Evolutionary conservation across 2,113 vertebrate species (phyloP), one percentile per base, ranked within the genome.

Genomic region (Hemibagrus wyckioides): DNA sequence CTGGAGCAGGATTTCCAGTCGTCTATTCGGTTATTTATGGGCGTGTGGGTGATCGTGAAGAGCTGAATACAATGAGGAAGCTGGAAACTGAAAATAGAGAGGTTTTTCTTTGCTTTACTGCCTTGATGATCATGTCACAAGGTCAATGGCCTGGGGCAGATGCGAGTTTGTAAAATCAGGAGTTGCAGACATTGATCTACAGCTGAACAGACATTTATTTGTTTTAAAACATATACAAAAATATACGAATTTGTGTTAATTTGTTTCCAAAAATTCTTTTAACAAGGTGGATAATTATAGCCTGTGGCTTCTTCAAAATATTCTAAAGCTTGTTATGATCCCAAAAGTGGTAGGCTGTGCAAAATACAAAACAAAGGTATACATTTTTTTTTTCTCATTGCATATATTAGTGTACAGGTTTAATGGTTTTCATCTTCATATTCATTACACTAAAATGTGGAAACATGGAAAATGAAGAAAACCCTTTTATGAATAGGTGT

Each of bases 1-100:
- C 28, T 30, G 48, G 33, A 77, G 75, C 44, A 77, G 4, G 39
- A 17, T 44, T 25, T 75, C 1, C 10, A 23, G 3, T 4, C 8
- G 28, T 52, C 75, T 52, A 28, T 77, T 52, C 52, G 75, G 28
- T 77, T 19, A 76, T 76, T 76, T 76, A 75, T 75, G 41, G 44
- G 73, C 50, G 73, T 17, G 13, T 44, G 23, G 39, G 21, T 75
- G 23, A 48, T 14, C 48, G 73, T 77, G 48, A 52, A 77, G 5
- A 77, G 28, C 44, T 52, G 28, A 77, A 77, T 30, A 28, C 7
- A 54, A 21, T 33, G 15, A 79, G n/a, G 54, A 54, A 79, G 30
- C 10, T 52, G 17, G 17, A 79, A 52, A 79, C 17, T 30, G 75
- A 7, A 23, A 21, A 71, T 71, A 8, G 19, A 8, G 48, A 52